Evolutionary conservation across 2,113 vertebrate species (phyloP).

Genomic region (Cyprinodon brontotheroides): DNA sequence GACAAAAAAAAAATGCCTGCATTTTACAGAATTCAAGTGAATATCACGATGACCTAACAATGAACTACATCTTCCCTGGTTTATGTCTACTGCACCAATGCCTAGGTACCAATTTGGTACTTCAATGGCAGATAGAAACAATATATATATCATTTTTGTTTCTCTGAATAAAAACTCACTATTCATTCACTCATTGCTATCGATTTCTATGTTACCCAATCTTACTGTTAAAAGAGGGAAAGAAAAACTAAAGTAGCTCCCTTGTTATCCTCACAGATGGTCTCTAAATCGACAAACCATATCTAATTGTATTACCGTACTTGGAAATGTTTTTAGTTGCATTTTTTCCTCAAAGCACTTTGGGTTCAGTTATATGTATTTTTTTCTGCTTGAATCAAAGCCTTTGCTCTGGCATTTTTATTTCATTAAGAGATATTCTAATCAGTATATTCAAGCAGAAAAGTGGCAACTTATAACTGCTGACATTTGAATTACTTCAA

Average conservation of each 20-base stretch:
- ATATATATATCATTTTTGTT: slow-evolving; percentile 14
- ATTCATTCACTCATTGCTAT: slow-evolving; percentile 12
- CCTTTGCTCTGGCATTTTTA: neutral
- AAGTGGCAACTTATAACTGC: neutral
- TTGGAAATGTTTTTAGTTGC: slow-evolving; percentile 23
- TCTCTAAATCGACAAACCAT: slow-evolving; percentile 44
- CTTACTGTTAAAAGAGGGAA: slow-evolving; percentile 15
- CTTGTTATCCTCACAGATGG: slow-evolving; percentile 48
- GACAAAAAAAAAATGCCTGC: slow-evolving; percentile 35
- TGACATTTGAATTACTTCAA: neutral
- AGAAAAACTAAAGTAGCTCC: slow-evolving; percentile 32
- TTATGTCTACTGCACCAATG: slow-evolving; percentile 4
- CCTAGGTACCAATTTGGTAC: neutral
- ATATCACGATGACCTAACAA: slow-evolving; percentile 38
- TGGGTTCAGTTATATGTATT: neutral
- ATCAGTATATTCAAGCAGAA: too few relatives aligned
- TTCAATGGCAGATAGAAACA: neutral
- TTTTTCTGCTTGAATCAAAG: neutral
- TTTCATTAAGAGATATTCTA: neutral
- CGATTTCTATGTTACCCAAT: neutral
- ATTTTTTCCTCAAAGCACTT: neutral
- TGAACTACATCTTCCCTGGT: slow-evolving; percentile 41
- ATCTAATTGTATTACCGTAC: slow-evolving; percentile 36
- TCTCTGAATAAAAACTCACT: slow-evolving; percentile 14
- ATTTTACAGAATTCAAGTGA: slow-evolving; percentile 44